Base-by-base conservation (phyloP, 2,797 vertebrate species). In the Myotis pilosus region DNA sequence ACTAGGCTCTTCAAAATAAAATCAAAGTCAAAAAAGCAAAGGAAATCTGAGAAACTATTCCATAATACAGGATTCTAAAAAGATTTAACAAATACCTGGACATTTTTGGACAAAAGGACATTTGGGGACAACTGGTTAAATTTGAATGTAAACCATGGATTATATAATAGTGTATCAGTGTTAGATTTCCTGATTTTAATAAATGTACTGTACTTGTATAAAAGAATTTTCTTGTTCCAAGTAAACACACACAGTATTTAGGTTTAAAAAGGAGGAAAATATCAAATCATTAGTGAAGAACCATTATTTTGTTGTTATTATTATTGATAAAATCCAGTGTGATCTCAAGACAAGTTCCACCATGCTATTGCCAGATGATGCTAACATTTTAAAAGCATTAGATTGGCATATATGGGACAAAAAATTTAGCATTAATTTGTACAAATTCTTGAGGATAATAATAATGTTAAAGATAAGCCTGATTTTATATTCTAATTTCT, bases 161-260 rank as follows among this genome's bases (percentile, higher is more conserved):
- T 95, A 49, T 15, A 62, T 69, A 64, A 47, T 44, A 72, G 30
- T 36, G 2, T 30, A 36, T 92, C 28, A 8, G 4, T 90, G 8
- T 83, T 80, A 74, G 13, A 79, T 66, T 51, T 75, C 15, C 33
- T 84, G 28, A 89, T 49, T 94, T 89, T 76, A 88, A 84, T 76
- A 87, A 75, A 17, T 64, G 0, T 57, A 55, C 19, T 89, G 1
- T 51, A 38, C 8, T 57, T 57, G 49, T 19, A 9, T 49, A 60
- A 97, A 92, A 81, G 6, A 93, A 76, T 81, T 85, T 66, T 88
- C 69, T 79, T 89, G 15, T 80, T 60, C 30, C 53, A 49, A 60
- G 7, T 85, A 90, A 92, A 90, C 57, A 62, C 0, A 72, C 16
- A 62, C 16, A 66, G 1, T 19, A 11, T 72, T 84, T 92, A 81